These are phyloP conservation scores for Paralvinella palmiformis DNA, from an alignment of 1,140 invertebrate genomes.

Conservation along the genomic window DNA sequence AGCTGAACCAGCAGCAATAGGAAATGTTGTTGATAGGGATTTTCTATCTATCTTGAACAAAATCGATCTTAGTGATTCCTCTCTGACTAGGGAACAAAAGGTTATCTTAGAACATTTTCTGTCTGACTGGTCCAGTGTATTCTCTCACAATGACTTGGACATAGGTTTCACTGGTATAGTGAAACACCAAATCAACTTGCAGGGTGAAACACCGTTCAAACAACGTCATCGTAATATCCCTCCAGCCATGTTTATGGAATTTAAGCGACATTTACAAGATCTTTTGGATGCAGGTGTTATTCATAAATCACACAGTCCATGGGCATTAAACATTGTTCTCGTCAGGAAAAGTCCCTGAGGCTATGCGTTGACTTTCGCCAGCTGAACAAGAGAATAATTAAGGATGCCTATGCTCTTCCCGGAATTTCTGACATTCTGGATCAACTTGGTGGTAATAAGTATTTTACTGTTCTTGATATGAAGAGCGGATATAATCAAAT, in stretches of 20 bases:
- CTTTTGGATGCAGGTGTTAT: slow-evolving; percentile 8
- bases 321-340: slow-evolving; percentile 18
- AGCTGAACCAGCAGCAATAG: too few relatives aligned
- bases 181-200: slow-evolving; percentile 3
- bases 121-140: too few relatives aligned
- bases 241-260: background rate
- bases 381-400: slow-evolving; percentile 24
- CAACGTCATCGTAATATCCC: background rate
- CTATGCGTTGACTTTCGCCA: slow-evolving; percentile 29
- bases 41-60: too few relatives aligned
- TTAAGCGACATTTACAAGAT: slow-evolving; percentile 3
- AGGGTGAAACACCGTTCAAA: slow-evolving; percentile 4
- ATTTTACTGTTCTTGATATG: slow-evolving; percentile 15
- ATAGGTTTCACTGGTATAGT: too few relatives aligned
- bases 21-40: too few relatives aligned
- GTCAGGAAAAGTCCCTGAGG: slow-evolving; percentile 21
- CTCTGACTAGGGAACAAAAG: too few relatives aligned
- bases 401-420: slow-evolving; percentile 17
- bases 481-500: slow-evolving; percentile 17
- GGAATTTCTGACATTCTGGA: slow-evolving; percentile 6
- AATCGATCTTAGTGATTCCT: too few relatives aligned
- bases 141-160: too few relatives aligned
- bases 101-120: too few relatives aligned
- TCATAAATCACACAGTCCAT: slow-evolving; percentile 14
- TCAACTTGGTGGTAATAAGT: background rate